A percentile compares a stretch with the other conserved stretches of the same genome.
phyloP scores from a whole-genome alignment of 2,113 vertebrate species.

The Hystrix cristata region DNA sequence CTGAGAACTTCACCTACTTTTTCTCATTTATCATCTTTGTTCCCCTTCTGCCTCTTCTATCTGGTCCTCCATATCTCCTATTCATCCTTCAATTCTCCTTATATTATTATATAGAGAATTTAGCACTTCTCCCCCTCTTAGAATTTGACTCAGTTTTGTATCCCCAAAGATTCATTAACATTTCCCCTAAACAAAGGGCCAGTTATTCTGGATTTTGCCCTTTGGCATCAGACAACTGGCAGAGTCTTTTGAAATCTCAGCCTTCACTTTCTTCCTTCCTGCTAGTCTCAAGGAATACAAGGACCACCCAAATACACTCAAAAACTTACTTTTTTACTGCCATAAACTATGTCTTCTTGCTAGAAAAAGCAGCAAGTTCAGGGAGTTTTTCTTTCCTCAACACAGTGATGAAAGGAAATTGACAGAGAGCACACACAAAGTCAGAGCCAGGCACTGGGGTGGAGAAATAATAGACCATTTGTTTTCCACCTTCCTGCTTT shows the following conservation, averaged over 20 bases:
- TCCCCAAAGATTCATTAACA: not conserved
- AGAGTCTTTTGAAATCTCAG: not conserved
- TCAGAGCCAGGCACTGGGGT: not conserved
- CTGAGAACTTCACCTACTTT: not conserved
- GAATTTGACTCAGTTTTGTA: not conserved
- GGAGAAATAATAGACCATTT: not conserved
- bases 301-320: not conserved
- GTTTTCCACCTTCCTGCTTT: not conserved
- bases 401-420: conserved; percentile 31
- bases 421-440: conserved; percentile 1
- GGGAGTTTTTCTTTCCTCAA: not conserved
- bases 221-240: not conserved
- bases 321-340: not conserved
- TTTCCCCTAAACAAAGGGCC: not conserved
- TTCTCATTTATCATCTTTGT: not conserved
- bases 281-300: not conserved
- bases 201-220: not conserved
- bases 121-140: not conserved
- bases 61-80: not conserved
- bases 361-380: not conserved
- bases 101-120: not conserved
- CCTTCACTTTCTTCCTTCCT: not conserved
- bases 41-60: not conserved
- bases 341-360: not conserved
- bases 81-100: not conserved